Evolutionary conservation across 2,888 invertebrate species (phyloP), one percentile per base, ranked within the genome.

Genomic region (Clistopyga incitator): DNA sequence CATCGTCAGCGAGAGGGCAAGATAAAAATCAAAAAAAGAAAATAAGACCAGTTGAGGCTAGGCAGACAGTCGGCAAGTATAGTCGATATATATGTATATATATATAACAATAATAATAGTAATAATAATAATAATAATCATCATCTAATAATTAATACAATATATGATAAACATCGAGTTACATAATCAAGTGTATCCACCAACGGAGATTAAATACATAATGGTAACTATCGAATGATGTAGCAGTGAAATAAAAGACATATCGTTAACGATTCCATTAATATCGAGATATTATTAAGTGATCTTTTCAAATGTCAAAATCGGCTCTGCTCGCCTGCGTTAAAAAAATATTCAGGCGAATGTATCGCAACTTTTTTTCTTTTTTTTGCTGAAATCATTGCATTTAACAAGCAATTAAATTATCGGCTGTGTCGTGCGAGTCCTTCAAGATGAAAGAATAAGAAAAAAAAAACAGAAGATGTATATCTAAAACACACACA

Each of bases 1-100:
- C 93, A 92, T 93, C 93, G 89, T 92, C 93, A 93, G 93, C 93
- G 92, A 92, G 92, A 93, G 92, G 93, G 92, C 92, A 93, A 93
- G 92, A 93, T 92, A 92, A 92, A 92, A 93, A 93, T 92, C 91
- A 92, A 93, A 93, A 93, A 93, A 93, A 93, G 91, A 92, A 92
- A 93, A 92, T 90, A 92, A 92, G 92, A 91, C 91, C 90, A 92
- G 92, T 93, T 92, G 91, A 93, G 92, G 88, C 91, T 90, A 88
- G 89, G 87, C 86, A 83, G 85, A 84, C 78, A 86, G 79, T 84
- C 70, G 71, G 81, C 82, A 78, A 76, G 83, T 83, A 76, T 79
- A 78, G 74, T 81, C 82, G 71, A 78, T 84, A 74, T 79, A 80
- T 81, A 75, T 71, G 82, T 56, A 77, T 56, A 67, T 47, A 65